Percentiles rank a stretch among this genome's conserved stretches.
phyloP scores from a whole-genome alignment of 2,797 vertebrate species.

The Halcyon badia region DNA sequence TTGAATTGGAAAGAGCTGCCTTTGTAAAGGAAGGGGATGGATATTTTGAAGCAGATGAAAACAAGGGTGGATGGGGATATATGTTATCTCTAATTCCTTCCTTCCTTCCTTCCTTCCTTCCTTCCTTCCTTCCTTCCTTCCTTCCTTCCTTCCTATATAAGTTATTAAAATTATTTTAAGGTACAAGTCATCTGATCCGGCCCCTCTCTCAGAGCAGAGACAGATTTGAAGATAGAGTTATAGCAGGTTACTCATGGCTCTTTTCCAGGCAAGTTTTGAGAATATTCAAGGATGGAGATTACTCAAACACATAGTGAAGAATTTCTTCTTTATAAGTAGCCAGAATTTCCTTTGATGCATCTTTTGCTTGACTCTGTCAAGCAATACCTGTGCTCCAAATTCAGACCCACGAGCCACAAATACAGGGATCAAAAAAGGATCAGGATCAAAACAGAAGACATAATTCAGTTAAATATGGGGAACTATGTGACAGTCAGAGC shows the following conservation, averaged over 20 bases:
- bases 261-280: background rate
- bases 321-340: background rate
- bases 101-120: too few species aligned
- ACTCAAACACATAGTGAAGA: background rate
- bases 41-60: background rate
- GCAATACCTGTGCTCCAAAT: background rate
- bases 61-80: background rate
- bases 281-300: background rate
- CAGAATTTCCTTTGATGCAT: background rate
- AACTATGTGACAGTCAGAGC: background rate
- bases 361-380: background rate
- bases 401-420: background rate
- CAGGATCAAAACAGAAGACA: background rate
- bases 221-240: background rate
- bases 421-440: background rate
- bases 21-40: background rate
- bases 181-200: background rate
- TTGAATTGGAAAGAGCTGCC: background rate
- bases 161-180: background rate
- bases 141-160: background rate
- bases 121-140: too few species aligned
- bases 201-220: background rate
- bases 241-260: background rate
- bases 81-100: background rate
- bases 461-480: rapidly evolving